phyloP scores from a whole-genome alignment of 2,888 invertebrate genomes.

The Orgyia antiqua region DNA sequence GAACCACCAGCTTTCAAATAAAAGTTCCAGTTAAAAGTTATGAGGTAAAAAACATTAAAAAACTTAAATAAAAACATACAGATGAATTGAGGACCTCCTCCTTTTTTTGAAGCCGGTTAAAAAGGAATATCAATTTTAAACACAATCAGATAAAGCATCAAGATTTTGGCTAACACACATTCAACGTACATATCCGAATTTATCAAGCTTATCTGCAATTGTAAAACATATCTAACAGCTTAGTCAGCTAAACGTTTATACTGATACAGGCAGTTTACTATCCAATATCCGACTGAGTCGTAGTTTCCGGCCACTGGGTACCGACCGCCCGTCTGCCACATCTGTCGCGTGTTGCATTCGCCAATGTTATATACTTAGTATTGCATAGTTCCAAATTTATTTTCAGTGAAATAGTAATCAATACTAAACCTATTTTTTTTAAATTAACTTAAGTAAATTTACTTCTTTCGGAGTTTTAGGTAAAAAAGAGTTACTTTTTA shows the following conservation, averaged over 20 bases:
- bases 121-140: too few relatives aligned
- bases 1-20: too few relatives aligned
- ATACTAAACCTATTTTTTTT: background rate
- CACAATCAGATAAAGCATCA: too few relatives aligned
- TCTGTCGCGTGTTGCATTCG: slow-evolving; percentile 28
- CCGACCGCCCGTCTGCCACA: slow-evolving; percentile 33
- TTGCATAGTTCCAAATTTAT: slow-evolving; percentile 11
- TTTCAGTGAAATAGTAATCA: background rate
- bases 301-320: slow-evolving; percentile 47
- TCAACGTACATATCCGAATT: too few relatives aligned
- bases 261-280: slow-evolving; percentile 48
- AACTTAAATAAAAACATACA: too few relatives aligned
- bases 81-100: too few relatives aligned
- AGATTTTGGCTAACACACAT: background rate
- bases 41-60: too few relatives aligned
- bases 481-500: too few relatives aligned
- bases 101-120: too few relatives aligned
- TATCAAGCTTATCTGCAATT: slow-evolving; percentile 13
- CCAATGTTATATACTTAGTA: slow-evolving; percentile 23
- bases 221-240: slow-evolving; percentile 19
- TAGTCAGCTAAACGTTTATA: slow-evolving; percentile 25
- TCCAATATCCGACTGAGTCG: slow-evolving; percentile 57
- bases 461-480: too few relatives aligned
- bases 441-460: too few relatives aligned
- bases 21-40: too few relatives aligned